Conservation (phyloP, 2,797 vertebrate genomes). For the Sebastes iracundus region DNA sequence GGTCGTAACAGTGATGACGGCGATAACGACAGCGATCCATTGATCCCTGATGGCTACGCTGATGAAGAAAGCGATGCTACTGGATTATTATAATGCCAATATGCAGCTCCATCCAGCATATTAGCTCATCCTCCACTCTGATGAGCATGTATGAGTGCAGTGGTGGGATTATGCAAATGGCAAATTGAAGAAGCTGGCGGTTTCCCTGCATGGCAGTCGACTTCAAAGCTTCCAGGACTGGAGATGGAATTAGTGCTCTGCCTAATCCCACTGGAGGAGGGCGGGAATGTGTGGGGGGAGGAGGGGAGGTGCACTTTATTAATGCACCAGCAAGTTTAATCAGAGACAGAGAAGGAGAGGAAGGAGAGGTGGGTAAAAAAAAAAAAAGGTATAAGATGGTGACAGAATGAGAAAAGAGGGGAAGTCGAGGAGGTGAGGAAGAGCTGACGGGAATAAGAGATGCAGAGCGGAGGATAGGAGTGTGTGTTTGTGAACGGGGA, state of each 20-base stretch:
- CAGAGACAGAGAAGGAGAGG: slow-evolving; percentile 36
- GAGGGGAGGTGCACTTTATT: slow-evolving; percentile 74
- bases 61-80: slow-evolving; percentile 48
- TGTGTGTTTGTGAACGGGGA: slow-evolving; percentile 23
- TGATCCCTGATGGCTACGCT: slow-evolving; percentile 48
- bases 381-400: slow-evolving; percentile 10
- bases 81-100: slow-evolving; percentile 73
- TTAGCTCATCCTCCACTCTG: slow-evolving; percentile 76
- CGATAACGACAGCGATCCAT: slow-evolving; percentile 31
- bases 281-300: slow-evolving; percentile 57
- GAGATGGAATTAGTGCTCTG: slow-evolving; percentile 83
- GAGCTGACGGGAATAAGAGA: slow-evolving; percentile 24
- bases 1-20: slow-evolving; percentile 18
- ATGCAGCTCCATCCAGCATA: slow-evolving; percentile 58
- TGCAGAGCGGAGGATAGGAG: background rate
- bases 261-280: slow-evolving; percentile 81
- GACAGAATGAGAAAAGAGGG: slow-evolving; percentile 26
- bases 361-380: background rate
- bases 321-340: slow-evolving; percentile 77
- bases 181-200: slow-evolving; percentile 64
- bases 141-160: slow-evolving; percentile 75
- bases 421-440: slow-evolving; percentile 14
- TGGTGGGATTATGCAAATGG: slow-evolving; percentile 83
- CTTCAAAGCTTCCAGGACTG: slow-evolving; percentile 81
- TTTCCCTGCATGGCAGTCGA: slow-evolving; percentile 72